Conservation (phyloP, 2,888 invertebrate species). For the Tiphia femorata region DNA sequence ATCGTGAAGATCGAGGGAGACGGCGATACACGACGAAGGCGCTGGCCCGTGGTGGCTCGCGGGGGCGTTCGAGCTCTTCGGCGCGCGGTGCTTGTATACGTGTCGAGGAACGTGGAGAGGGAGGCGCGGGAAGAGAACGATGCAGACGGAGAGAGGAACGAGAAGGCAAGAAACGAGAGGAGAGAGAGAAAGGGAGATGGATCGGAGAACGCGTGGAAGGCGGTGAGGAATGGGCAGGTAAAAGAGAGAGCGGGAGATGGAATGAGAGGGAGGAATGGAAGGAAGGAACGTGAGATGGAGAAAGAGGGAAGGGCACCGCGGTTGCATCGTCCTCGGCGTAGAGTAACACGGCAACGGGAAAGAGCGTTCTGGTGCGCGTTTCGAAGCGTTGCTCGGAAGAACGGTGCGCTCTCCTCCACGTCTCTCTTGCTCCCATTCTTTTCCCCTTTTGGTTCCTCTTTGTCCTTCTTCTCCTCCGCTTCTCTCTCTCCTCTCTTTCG, state of each 20-base stretch:
- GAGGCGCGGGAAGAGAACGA: constrained; percentile 18
- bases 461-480: constrained; percentile 7
- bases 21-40: constrained; percentile 46
- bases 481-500: constrained; percentile 27
- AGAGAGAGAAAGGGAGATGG: too few species aligned
- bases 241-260: constrained; percentile 4
- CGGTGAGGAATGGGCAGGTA: background rate
- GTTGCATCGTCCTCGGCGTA: constrained; percentile 14
- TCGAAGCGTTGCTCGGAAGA: constrained; percentile 43
- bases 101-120: too few species aligned
- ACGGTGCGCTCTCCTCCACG: constrained; percentile 26
- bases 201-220: too few species aligned
- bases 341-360: constrained; percentile 24
- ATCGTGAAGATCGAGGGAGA: constrained; percentile 58
- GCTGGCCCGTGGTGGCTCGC: constrained; percentile 53
- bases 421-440: constrained; percentile 13
- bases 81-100: constrained; percentile 44
- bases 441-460: background rate
- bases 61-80: constrained; percentile 67
- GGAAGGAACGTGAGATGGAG: too few species aligned
- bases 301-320: constrained; percentile 28
- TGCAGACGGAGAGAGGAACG: background rate
- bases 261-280: constrained; percentile 6
- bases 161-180: too few species aligned
- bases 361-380: constrained; percentile 34